Evolutionary conservation across 2,113 vertebrate species (phyloP), one percentile per base, ranked within the genome.

Genomic region (Toxotes chatareus): DNA sequence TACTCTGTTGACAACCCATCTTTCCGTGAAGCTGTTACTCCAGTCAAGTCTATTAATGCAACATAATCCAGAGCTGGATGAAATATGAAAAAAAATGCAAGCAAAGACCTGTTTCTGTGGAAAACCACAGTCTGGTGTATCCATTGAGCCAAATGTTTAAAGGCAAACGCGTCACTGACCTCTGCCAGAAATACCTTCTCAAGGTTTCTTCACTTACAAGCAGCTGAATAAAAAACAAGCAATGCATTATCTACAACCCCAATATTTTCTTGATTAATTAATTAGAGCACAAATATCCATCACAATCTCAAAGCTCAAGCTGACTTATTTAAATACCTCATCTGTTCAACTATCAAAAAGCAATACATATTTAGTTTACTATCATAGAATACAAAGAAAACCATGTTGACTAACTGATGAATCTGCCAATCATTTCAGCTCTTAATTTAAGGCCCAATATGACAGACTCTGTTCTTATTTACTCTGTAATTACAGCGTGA

Each of bases 11-110:
- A 59, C 0, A 21, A 34, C 57, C 53, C n/a, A 42, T 53, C 47
- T 90, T 88, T 90, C 76, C 83, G 80, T 40, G 56, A 62, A 27
- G 6, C 69, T 61, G 62, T 71, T 64, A 21, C 76, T 84, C 62
- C 40, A 64, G 56, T 62, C n/a, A 34, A 17, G 46, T 21, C 5
- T 9, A 59, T 73, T 85, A 74, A 76, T 49, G 64, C 51, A 75
- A 71, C 61, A 40, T 23, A 70, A 82, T 78, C 82, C 70, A 49
- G 67, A 82, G 70, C 63, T 67, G 64, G 23, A 70, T n/a, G 23
- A 65, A 56, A 80, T 59, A 5, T 56, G 40, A 64, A 61, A 66
- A 72, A 31, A 55, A 61, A 32, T 3, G 23, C 17, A 4, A 40
- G 44, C 51, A 56, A 67, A 61, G 70, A 63, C 34, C 19, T n/a